Conservation (phyloP, 1,140 invertebrate species). For the Pachypeltis micranthus region DNA sequence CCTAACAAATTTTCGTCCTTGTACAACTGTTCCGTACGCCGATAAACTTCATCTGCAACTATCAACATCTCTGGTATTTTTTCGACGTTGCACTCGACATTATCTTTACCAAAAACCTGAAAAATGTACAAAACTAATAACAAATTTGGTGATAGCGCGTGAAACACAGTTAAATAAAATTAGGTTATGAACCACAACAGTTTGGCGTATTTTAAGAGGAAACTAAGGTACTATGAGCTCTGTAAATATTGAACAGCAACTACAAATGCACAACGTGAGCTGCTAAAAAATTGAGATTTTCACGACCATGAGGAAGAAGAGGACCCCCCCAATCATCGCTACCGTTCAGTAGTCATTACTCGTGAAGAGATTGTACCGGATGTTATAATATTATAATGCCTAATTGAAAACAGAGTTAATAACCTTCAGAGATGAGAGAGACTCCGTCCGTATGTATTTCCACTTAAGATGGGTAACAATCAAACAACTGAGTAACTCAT, state of each 20-base stretch:
- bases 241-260: not conserved
- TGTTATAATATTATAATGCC: too few species aligned
- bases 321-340: too few species aligned
- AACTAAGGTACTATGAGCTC: not conserved
- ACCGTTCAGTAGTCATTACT: too few species aligned
- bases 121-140: constrained; percentile 1
- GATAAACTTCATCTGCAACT: constrained; percentile 23
- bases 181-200: not conserved
- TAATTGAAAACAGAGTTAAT: too few species aligned
- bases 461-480: too few species aligned
- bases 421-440: too few species aligned
- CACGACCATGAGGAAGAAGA: not conserved
- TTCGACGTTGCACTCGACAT: not conserved
- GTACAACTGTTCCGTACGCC: constrained; percentile 19
- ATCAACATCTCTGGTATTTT: constrained; percentile 20
- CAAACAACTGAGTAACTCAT: too few species aligned
- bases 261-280: not conserved
- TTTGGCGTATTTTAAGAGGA: not conserved
- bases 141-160: not conserved
- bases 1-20: constrained; percentile 17
- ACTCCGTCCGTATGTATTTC: too few species aligned
- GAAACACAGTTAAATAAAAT: not conserved
- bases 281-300: not conserved
- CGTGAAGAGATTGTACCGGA: too few species aligned
- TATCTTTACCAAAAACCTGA: constrained; percentile 20